Evolutionary conservation across 2,113 vertebrate genomes (phyloP), one percentile per base, ranked within the genome.

Genomic region (Ammodytes dubius): DNA sequence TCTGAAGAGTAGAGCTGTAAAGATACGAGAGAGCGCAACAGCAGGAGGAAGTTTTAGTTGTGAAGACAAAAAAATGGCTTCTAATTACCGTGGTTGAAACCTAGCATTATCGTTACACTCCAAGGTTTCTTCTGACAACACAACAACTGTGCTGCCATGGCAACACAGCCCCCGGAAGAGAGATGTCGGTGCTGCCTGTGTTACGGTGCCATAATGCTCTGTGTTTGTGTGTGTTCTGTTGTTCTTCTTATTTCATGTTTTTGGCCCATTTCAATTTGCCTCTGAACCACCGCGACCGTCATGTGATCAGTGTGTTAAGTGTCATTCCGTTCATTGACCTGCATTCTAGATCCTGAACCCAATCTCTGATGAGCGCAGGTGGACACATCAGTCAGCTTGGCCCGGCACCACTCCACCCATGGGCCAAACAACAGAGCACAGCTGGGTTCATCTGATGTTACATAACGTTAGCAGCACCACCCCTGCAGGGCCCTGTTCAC

Each of bases 401-500:
- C 79, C 27, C 77, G 68, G 79, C 87, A 80, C 70, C 54, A 63
- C 77, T 82, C 90, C 86, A 88, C 70, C 91, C 83, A 82, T 81
- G 74, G 72, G 85, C 87, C 70, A 66, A 89, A 89, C 88, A 89
- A 81, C 87, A 68, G 70, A 53, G 71, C 87, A 86, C 92, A 90
- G 92, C 91, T 92, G 92, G 89, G 87, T 79, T 79, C 63, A 57
- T 77, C 79, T 79, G 87, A 80, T 73, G 75, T 92, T 94, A 94
- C 84, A 82, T 86, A 94, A 94, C 53, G 3, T 1, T 68, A 42
- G 11, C 71, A 54, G 81, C 74, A 45, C 90, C 88, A 86, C 92
- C 92, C 86, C 90, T 90, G 70, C 93, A 88, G 77, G 27, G 90
- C 91, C 88, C 83, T 71, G 81, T 88, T 93, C 91, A 87, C 87